A percentile compares a stretch with the other conserved stretches of the same genome.
These are phyloP conservation scores for Actinia equina DNA, from an alignment of 64 coral and sea anemone genomes.

Conservation along the genomic window DNA sequence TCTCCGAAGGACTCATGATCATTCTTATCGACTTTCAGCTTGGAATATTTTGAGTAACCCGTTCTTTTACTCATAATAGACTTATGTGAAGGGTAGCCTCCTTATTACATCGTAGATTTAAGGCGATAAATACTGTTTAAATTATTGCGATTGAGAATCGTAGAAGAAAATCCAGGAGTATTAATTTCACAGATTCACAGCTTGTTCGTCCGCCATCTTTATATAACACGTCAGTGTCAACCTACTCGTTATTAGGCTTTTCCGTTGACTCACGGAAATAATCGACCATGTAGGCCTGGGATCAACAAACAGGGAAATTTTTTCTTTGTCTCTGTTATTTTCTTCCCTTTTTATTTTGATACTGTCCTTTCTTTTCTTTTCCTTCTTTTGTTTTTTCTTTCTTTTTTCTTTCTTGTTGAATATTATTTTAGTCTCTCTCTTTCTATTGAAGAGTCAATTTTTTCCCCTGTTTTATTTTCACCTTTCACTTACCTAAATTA, in stretches of 20 bases:
- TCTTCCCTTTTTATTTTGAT: not conserved
- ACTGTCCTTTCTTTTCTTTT: too few relatives aligned
- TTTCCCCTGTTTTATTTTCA: too few relatives aligned
- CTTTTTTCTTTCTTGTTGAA: not conserved
- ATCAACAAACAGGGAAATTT: too few relatives aligned
- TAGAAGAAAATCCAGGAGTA: not conserved
- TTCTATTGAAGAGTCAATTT: too few relatives aligned
- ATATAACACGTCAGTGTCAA: slow-evolving; percentile 25
- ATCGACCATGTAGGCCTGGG: not conserved
- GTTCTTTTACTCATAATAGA: slow-evolving; percentile 21
- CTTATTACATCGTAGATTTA: not conserved
- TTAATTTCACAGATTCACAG: not conserved
- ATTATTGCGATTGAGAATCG: not conserved
- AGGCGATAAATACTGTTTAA: not conserved
- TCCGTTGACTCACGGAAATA: not conserved
- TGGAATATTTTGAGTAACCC: slow-evolving; percentile 47
- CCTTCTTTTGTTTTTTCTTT: not conserved
- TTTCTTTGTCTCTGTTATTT: too few relatives aligned
- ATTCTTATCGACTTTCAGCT: slow-evolving; percentile 30
- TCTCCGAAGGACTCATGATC: not conserved
- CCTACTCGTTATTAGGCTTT: not conserved
- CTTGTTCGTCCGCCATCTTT: slow-evolving; percentile 21
- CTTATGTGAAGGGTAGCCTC: not conserved
- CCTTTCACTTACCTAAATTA: too few relatives aligned
- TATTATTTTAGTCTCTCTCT: too few relatives aligned